Base-by-base conservation (phyloP, 2,888 invertebrate genomes). In the Lycaena phlaeas region DNA sequence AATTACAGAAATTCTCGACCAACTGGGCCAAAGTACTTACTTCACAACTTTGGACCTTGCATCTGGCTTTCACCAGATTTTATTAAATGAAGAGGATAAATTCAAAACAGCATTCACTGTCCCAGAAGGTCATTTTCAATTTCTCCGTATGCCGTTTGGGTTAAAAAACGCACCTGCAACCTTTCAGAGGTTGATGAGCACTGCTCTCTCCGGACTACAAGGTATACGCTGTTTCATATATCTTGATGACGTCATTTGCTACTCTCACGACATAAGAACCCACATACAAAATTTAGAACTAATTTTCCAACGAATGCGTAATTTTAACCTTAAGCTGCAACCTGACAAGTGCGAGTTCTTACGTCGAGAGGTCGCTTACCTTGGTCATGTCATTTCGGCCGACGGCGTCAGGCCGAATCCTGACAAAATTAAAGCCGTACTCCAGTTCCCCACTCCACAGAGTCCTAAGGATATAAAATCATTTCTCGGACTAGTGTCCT, bases 241-340 rank as follows among this genome's bases (percentile, higher is more conserved):
- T 28, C 17, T 63, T 1, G 62, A 64, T 31, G 64, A 64, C 28
- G 57, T 63, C 1, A 44, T 64, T 6, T 50, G 60, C 1, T 57
- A 50, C 18, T 48, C 46, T 5, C 51, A 51, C 1, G 50, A 53
- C 0, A 40, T 58, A 0, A 51, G 56, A 25, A 53, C 55, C 34
- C 55, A 56, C 26, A 46, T 55, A 2, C 12, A 43, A 1, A 55
- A 56, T n/a, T n/a, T n/a, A n/a, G n/a, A n/a, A n/a, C n/a, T n/a
- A n/a, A n/a, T n/a, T n/a, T n/a, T n/a, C n/a, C 18, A 11, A 57
- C 1, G 43, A 47, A 15, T 54, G 1, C 12, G 52, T 2, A 49
- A 54, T 1, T 48, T 47, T 0, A 56, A 54, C 26, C 52, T 57
- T 14, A 55, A 59, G 41, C 50, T 54, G 6, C 53, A 53, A 10